Base-by-base conservation (phyloP, 92 coral and sea anemone genomes). In the Blastomussa wellsi region DNA sequence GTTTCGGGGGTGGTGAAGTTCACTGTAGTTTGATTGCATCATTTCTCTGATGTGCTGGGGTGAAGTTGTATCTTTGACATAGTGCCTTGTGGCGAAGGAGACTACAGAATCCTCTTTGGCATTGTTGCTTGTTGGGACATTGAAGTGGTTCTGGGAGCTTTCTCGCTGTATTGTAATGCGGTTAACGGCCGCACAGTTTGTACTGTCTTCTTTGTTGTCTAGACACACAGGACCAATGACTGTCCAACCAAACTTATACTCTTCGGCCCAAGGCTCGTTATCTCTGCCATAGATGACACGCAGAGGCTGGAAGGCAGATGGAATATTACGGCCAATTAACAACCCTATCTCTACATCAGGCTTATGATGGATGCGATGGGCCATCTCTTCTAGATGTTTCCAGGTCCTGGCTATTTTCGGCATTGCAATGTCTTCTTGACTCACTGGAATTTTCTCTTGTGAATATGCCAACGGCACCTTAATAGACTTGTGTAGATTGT, bases 251-350 rank as follows among this genome's bases (percentile, higher is more conserved):
- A 94, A 88, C 59, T 88, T 86, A 51, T 92, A 88, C 29, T 88
- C 79, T 84, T 94, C 95, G 0, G 98, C 95, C 94, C 91, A 94
- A 14, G 93, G 98, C 32, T 92, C 90, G 28, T 90, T 76, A 16
- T n/a, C n/a, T n/a, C n/a, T n/a, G n/a, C n/a, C n/a, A n/a, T n/a
- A n/a, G n/a, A n/a, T n/a, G n/a, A n/a, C 68, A 16, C 72, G 84
- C 17, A 82, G 78, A 0, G 93, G 92, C 65, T 89, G 92, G 78
- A 89, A 89, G n/a, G 89, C 83, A 7, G 78, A 39, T 19, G 88
- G 88, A n/a, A 86, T 84, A 39, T 91, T 84, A 35, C 87, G 82
- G 24, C 88, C 92, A 37, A 91, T 85, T 12, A 88, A 42, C 89
- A 91, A 60, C 19, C 89, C 93, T 74, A 91, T 91, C 76, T 91